Evolutionary conservation across 2,797 vertebrate genomes (phyloP), one percentile per base, ranked within the genome.

Genomic region (Chelidonichthys spinosus): DNA sequence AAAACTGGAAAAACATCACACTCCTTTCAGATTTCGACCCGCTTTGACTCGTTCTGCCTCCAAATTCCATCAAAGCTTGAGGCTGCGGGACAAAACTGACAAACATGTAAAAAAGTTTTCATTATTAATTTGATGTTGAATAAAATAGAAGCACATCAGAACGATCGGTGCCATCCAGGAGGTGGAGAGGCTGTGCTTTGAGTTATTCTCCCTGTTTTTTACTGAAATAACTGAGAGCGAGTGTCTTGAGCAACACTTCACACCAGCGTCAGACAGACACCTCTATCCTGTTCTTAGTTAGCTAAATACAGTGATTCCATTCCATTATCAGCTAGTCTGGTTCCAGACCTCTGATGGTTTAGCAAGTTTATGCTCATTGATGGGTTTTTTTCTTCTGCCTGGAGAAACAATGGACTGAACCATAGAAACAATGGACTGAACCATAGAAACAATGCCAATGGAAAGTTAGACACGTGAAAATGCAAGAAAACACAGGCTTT

Each of bases 121-220:
- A 59, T 64, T 73, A 69, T 60, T 66, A 3, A 69, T 79, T 62
- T 62, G 35, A 36, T 52, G 46, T 9, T 62, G 40, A 68, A 81
- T 70, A 33, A 71, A 67, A 78, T 11, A 59, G 17, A 18, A 61
- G 53, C 13, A 9, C 37, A 61, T 2, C 55, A 40, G 79, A 17
- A 73, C 43, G 68, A 6, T 32, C 3, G 13, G 43, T 61, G 18
- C 14, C 60, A 35, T 44, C 54, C 55, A 37, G 8, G 6, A 63
- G 6, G 54, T 37, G 47, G 55, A 54, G 15, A 33, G 25, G 13
- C 11, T 18, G 11, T 11, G 36, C 25, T 42, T 32, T 25, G 9
- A 1, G 4, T 52, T 64, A 25, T 54, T 56, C 36, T 63, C 33
- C 39, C 14, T 62, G 35, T 63, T 74, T 66, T 35, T 61, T 11